Evolutionary conservation across 2,888 invertebrate species (phyloP).

Genomic region (Synergus itoensis): DNA sequence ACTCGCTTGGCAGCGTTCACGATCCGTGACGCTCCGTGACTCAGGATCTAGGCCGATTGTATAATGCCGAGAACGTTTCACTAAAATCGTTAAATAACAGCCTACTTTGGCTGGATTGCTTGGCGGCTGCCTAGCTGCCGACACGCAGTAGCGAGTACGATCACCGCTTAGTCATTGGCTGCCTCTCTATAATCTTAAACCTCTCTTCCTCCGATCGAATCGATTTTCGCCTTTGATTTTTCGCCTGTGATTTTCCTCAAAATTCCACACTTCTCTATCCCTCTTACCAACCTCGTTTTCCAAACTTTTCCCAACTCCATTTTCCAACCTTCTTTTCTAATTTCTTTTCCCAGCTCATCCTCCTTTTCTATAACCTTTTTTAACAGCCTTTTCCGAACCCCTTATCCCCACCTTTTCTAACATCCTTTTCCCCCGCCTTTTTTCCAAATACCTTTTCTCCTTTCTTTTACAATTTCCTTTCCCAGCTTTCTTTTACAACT

Average conservation of each 20-base stretch:
- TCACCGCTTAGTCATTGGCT: slow-evolving; percentile 65
- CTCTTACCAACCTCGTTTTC: no score
- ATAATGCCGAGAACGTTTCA: slow-evolving; percentile 77
- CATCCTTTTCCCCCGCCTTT: no score
- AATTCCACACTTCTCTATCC: no score
- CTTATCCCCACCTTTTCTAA: no score
- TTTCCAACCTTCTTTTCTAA: no score
- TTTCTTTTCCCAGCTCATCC: no score
- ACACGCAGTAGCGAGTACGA: slow-evolving; percentile 52
- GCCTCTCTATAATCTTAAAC: slow-evolving; percentile 45
- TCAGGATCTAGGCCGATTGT: slow-evolving; percentile 78
- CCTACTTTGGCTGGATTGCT: slow-evolving; percentile 68
- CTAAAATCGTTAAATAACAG: slow-evolving; percentile 77
- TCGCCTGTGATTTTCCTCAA: not conserved
- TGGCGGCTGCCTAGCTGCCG: slow-evolving; percentile 55
- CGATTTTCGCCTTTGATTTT: slow-evolving; percentile 50
- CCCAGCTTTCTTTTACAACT: no score
- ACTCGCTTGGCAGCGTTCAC: slow-evolving; percentile 71
- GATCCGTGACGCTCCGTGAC: slow-evolving; percentile 77
- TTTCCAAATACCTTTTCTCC: no score
- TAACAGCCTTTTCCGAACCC: no score
- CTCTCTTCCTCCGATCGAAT: slow-evolving; percentile 48
- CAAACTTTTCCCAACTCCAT: no score
- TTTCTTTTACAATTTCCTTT: no score
- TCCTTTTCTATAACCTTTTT: no score